Evolutionary conservation across 2,888 invertebrate species (phyloP), one percentile per base, ranked within the genome.

Genomic region (Scaptomyza reducta): DNA sequence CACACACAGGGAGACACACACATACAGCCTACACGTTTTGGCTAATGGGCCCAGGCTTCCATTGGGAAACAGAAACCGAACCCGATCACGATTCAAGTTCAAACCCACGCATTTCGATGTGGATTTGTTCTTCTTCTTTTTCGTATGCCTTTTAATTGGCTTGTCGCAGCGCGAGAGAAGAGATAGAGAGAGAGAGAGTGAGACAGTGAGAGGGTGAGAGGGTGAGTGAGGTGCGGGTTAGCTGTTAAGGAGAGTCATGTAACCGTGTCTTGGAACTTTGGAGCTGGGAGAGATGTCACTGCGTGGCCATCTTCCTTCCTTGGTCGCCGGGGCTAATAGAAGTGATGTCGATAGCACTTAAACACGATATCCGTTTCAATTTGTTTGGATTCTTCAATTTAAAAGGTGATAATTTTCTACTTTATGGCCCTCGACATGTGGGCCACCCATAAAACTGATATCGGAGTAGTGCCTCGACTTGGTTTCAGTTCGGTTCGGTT

Each of bases 341-440:
- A 90, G 90, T 90, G 90, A 90, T 91, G 91, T 90, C 91, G 89
- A 91, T 91, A 90, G 90, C 91, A 91, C 91, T 91, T 91, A 91
- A 91, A 90, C 90, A 90, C 89, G 91, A 91, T 91, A 91, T 91
- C 89, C 90, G 90, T 91, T 91, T 91, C 91, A 91, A 91, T 91
- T 91, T 91, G 91, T 91, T 91, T 90, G 91, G 90, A 90, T 91
- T 91, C 91, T 91, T 91, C 89, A 90, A 91, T 90, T 91, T 91
- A 91, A 91, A 91, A 91, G 91, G 91, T 91, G 91, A 91, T 91
- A 91, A 91, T 90, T 91, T 91, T 90, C 90, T 91, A 91, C 90
- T 91, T 91, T 91, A 91, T 90, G 90, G 90, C 89, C 89, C 89
- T 90, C 91, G 92, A 91, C 92, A 91, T 91, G 90, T 91, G 90